Base-by-base conservation (phyloP, 2,797 vertebrate genomes). In the Odontamblyopus lacepedii region DNA sequence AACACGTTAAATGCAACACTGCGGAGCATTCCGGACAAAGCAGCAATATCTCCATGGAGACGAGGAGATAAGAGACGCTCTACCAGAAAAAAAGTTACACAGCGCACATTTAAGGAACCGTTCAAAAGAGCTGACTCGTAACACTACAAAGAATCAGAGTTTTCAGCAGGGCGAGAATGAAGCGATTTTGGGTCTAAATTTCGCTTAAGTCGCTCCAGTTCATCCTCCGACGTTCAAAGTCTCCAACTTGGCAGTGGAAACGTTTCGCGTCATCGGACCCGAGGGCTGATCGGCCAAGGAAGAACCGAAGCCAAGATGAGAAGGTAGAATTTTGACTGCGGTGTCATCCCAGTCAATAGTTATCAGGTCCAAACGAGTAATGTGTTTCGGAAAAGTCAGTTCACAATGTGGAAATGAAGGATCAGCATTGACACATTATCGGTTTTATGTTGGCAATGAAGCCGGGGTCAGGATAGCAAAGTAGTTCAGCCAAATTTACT, bases 191-290 rank as follows among this genome's bases (percentile, higher is more conserved):
- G 29, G 62, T 7, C 62, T 63, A 71, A 79, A 76, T 72, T 32
- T 77, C 77, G 84, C 77, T 79, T 82, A 90, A 89, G 71, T 13
- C 32, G 6, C 32, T 35, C 76, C 82, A 81, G 83, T 88, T 86
- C 81, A 75, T 59, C 80, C 79, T 74, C 78, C 64, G 50, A 69
- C 76, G 78, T 77, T 76, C 73, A 67, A n/a, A 74, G 81, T 83
- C 73, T 73, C 70, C 68, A 71, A 71, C 82, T 89, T 89, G 88
- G 87, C 88, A 89, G 78, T 62, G 5, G 75, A 30, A 8, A 19
- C 23, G 67, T 70, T 35, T 62, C 69, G 66, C 69, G 72, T 79
- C 68, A 82, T 68, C 81, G 70, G 74, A 77, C 75, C 79, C 60
- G 72, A 79, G 71, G 81, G 72, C 35, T 71, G 70, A 77, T 79